Base-by-base conservation (phyloP, 1,140 invertebrate species). In the Leptinotarsa texana region DNA sequence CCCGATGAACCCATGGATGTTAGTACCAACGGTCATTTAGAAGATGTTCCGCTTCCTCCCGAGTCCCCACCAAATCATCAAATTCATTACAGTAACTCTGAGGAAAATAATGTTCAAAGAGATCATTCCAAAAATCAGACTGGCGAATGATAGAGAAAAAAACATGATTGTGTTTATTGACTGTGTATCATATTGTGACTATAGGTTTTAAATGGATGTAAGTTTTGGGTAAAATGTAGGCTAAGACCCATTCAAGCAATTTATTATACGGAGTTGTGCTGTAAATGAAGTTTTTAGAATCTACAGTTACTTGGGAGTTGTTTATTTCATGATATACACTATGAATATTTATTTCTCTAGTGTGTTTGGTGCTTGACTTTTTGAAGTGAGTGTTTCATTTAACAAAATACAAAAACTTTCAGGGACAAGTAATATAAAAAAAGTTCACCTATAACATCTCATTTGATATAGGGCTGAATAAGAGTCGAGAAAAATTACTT, bases 121-220 rank as follows among this genome's bases (percentile, higher is more conserved):
- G 71, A 70, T 63, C 17, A 69, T 21, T 67, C 74, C 22, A 22
- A 65, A 33, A 65, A 22, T 65, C 27, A 22, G 27, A 22, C 63
- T 27, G 21, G 63, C 11, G 21, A 65, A 33, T 65, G 63, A 65
- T 65, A n/a, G 63, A 5, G 3, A 65, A 21, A 42, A 42, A 33
- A 65, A 5, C 21, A 22, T 21, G 63, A 21, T 57, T 57, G 51
- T 57, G 51, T 57, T 18, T 15, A 3, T 57, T 57, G 17, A 5
- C n/a, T 57, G 51, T 57, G 51, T 18, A 57, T 57, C 3, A 18
- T 57, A 17, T 57, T 18, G 51, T 57, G 51, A 57, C 51, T 4
- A 57, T 18, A 57, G 17, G 4, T 57, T 57, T 57, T 57, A 18
- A 57, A 57, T n/a, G 6, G n/a, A 57, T 57, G 51, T 57, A 57